Base-by-base conservation (phyloP, 2,888 invertebrate species). In the Drosophila eohydei region DNA sequence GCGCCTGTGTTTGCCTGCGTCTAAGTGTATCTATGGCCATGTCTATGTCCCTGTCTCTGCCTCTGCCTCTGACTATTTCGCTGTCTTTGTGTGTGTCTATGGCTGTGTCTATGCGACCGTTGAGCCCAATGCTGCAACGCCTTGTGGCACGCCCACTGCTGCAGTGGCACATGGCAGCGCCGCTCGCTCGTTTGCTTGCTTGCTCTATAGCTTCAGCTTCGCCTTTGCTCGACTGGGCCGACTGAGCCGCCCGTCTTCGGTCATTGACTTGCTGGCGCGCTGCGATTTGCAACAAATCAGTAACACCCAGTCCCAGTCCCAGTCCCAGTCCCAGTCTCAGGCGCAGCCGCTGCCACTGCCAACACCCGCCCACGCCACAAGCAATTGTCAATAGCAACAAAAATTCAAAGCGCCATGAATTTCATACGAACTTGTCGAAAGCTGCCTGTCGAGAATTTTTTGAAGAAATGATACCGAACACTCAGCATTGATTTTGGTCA, bases 321-420 rank as follows among this genome's bases (percentile, higher is more conserved):
- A 14, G 41, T 14, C 3, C 4, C 21, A 21, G 21, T 1, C 16
- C 16, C 7, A 2, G 5, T 41, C 41, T 14, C 26, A 2, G 11
- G 30, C 34, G 44, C 58, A 7, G 12, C 9, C 5, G 46, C 50
- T 14, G 43, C 16, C 9, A 21, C 26, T 4, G 4, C 8, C 30
- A 11, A n/a, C 51, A 9, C 58, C 65, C 28, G 6, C 60, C 32
- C 30, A 14, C n/a, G 30, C 40, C 51, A 26, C 61, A 21, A 76
- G 62, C 84, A 72, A 84, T 81, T 84, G 84, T 84, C 84, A 83
- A 84, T 86, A 66, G 84, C 83, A 86, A 83, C 86, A 81, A 79
- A 74, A 71, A 67, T 84, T 74, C 82, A 80, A 80, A 82, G 81
- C 78, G 66, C 71, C 78, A 74, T 74, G 72, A 65, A 71, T 71